Percentiles rank a stretch among this genome's conserved stretches.
phyloP scores from a whole-genome alignment of 2,888 invertebrate genomes.

The Noctua janthe region DNA sequence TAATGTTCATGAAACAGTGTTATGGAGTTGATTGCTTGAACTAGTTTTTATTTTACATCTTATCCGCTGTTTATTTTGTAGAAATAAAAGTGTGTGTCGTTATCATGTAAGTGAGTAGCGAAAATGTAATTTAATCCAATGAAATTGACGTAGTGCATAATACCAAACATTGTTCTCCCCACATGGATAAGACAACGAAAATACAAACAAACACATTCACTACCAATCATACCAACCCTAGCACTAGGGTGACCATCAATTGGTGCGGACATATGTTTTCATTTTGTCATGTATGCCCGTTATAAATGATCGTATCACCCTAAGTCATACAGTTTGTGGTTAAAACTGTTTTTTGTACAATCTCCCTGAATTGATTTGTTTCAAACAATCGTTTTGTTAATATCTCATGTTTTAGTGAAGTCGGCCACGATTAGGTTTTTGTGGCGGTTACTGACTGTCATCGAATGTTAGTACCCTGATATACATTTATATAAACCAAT shows the following conservation, averaged over 20 bases:
- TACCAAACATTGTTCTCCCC: neutral
- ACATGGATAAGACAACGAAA: slow-evolving; percentile 11
- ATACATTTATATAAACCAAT: neutral
- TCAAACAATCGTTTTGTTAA: slow-evolving; percentile 19
- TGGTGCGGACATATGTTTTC: slow-evolving; percentile 62
- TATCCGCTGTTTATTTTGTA: neutral
- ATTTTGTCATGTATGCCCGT: slow-evolving; percentile 55
- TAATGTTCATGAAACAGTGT: neutral
- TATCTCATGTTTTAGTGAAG: neutral
- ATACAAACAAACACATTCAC: slow-evolving; percentile 10
- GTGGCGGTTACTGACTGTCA: neutral
- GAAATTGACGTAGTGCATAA: neutral
- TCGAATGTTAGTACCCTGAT: too few species aligned
- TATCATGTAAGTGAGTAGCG: neutral
- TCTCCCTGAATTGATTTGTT: slow-evolving; percentile 46
- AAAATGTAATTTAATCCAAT: neutral
- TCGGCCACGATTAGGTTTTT: slow-evolving; percentile 7
- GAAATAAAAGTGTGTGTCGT: neutral
- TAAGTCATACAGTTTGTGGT: slow-evolving; percentile 48
- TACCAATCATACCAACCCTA: slow-evolving; percentile 46
- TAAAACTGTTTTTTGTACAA: slow-evolving; percentile 28
- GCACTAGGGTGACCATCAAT: slow-evolving; percentile 68
- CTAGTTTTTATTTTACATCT: neutral
- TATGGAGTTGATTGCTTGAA: neutral
- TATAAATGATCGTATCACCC: slow-evolving; percentile 51